Base-by-base conservation (phyloP, 2,113 vertebrate species). In the Periophthalmus modestus region DNA sequence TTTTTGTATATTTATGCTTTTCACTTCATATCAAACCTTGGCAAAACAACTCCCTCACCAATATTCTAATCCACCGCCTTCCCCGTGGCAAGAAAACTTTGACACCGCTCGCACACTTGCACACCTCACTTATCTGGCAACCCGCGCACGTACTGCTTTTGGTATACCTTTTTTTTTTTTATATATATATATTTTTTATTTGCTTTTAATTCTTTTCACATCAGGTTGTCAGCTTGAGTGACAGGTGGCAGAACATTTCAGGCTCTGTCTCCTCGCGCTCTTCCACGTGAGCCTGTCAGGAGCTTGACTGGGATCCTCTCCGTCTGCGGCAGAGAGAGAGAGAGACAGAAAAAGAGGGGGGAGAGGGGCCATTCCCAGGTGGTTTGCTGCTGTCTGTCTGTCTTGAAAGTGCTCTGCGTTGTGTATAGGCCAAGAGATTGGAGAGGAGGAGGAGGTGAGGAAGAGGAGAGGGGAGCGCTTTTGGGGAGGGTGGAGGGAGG, bases 161-260 rank as follows among this genome's bases (percentile, higher is more conserved):
- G 74, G 76, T 82, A 85, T 85, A 21, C 70, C 84, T 88, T 88
- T 85, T 81, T 85, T 88, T 88, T 85, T 81, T 88, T n/a, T n/a
- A n/a, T 52, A 16, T 52, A 18, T 82, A 84, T 87, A 13, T 70
- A n/a, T 86, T 88, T 86, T 83, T 82, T 89, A 85, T 89, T 90
- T 91, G 88, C 87, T 88, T 88, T 90, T 91, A 89, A 91, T 89
- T 93, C 87, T 90, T 90, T 84, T 87, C 87, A 86, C 88, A 88
- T 87, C 84, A 83, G 77, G 52, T 84, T 93, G 91, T 91, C 90
- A 93, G 84, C 83, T 90, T 93, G 91, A 94, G 89, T 93, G 92
- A 89, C 93, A 92, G 81, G 85, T 93, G 91, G 92, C 92, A 94
- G 92, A 92, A 91, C 87, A 92, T 93, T 93, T 92, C 87, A 90